Evolutionary conservation across 2,113 vertebrate species (phyloP), one percentile per base, ranked within the genome.

Genomic region (Spilogale gracilis): DNA sequence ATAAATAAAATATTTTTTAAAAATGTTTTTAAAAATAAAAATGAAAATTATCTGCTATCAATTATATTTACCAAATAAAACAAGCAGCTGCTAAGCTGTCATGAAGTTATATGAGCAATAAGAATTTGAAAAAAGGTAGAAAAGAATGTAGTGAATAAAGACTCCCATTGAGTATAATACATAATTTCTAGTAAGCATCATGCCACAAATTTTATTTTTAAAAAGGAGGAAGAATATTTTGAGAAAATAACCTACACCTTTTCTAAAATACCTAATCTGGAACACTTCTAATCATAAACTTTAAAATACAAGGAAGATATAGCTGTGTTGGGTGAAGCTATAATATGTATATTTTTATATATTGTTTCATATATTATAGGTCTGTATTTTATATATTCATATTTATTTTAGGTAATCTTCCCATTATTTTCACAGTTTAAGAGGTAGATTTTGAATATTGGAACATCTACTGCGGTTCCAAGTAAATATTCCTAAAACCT

Each of bases 371-470:
- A 50, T 63, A 45, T 67, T 93, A 18, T 23, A 3, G 61, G 30
- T 79, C 43, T 83, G 58, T 67, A 38, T 86, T 65, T 84, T 67
- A 38, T 32, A 45, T 73, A 48, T 74, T 71, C 38, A 56, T 88
- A 20, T 52, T 1, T 81, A 43, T 65, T n/a, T 96, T 81, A 63
- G 54, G 12, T 85, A 86, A 78, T 88, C 38, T n/a, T 89, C 45
- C 6, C 23, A 30, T 61, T 86, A 69, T 85, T 60, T 95, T 6
- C 17, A 65, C 50, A 45, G 87, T 20, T 96, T 76, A 48, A 89
- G 52, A 94, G 43, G 20, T 69, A 83, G 25, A 86, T 92, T 95
- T 97, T 45, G 86, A 95, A 48, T 74, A 38, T 74, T 58, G 65
- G 45, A 67, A 76, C 43, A 84, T 43, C 74, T 54, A 69, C 14